Conservation (phyloP, 2,113 vertebrate species). For the Poeciliopsis turrubarensis region DNA sequence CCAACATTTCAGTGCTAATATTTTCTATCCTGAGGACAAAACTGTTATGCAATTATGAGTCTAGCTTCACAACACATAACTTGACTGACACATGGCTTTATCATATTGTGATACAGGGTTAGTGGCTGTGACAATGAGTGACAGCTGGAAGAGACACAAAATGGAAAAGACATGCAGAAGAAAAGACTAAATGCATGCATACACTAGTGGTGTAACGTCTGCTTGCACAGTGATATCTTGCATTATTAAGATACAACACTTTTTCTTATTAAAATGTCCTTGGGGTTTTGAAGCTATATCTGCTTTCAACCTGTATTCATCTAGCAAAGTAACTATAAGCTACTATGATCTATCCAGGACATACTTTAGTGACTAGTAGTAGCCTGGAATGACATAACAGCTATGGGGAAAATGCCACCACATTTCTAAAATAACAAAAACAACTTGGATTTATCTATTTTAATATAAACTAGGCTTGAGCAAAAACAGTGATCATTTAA, state of each 20-base stretch:
- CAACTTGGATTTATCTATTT: too few species aligned
- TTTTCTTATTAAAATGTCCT: not conserved
- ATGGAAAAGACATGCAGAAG: constrained; percentile 15
- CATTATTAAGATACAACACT: not conserved
- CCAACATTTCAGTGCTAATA: constrained; percentile 3
- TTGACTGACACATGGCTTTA: constrained; percentile 42
- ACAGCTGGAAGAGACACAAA: constrained; percentile 19
- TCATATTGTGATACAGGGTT: constrained; percentile 26
- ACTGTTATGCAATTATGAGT: not conserved
- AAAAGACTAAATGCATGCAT: constrained; percentile 4
- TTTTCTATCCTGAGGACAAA: constrained; percentile 7
- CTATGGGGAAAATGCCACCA: too few species aligned
- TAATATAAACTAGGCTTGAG: too few species aligned
- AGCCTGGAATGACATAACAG: too few species aligned
- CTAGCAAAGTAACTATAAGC: not conserved
- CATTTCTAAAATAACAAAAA: too few species aligned
- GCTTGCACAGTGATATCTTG: not conserved
- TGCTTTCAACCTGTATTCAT: not conserved
- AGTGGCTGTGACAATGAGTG: constrained; percentile 28
- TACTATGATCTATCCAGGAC: not conserved
- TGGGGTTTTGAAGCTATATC: not conserved
- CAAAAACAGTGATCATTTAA: too few species aligned
- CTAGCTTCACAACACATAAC: constrained; percentile 10
- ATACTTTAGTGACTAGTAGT: not conserved
- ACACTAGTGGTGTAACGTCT: not conserved